Evolutionary conservation across 1,140 invertebrate genomes (phyloP).

Genomic region (Danaus plexippus): DNA sequence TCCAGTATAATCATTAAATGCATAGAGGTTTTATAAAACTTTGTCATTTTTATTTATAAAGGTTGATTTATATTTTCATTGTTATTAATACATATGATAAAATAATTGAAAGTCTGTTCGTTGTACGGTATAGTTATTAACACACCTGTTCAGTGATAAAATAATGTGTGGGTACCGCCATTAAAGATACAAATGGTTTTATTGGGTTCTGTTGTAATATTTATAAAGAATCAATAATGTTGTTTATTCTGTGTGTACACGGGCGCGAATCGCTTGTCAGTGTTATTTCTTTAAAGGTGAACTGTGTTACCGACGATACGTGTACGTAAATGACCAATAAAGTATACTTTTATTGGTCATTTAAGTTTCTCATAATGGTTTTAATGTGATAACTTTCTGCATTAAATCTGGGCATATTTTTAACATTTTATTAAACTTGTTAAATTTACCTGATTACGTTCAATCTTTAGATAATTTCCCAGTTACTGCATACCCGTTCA

Average conservation of each 20-base stretch:
- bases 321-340: slow-evolving; percentile 19
- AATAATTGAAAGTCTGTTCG: slow-evolving; percentile 21
- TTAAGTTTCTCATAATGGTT: slow-evolving; percentile 21
- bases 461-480: too few relatives aligned
- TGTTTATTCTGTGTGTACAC: slow-evolving; percentile 1
- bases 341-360: slow-evolving; percentile 21
- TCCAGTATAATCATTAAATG: neutral
- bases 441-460: neutral
- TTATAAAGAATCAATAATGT: slow-evolving; percentile 3
- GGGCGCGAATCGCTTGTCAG: slow-evolving; percentile 1
- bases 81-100: slow-evolving; percentile 15
- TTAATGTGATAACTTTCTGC: slow-evolving; percentile 22
- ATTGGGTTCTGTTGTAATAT: slow-evolving; percentile 5
- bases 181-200: slow-evolving; percentile 24
- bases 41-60: slow-evolving; percentile 1
- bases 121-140: slow-evolving; percentile 20
- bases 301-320: slow-evolving; percentile 5
- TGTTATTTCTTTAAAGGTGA: slow-evolving; percentile 1
- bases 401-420: slow-evolving; percentile 18
- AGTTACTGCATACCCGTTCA: too few relatives aligned
- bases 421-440: slow-evolving; percentile 11
- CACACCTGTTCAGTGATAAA: slow-evolving; percentile 26
- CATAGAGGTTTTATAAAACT: too few relatives aligned
- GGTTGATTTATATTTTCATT: slow-evolving; percentile 15
- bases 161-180: slow-evolving; percentile 22